phyloP scores from a whole-genome alignment of 2,797 vertebrate genomes.

The Gorsachius magnificus region DNA sequence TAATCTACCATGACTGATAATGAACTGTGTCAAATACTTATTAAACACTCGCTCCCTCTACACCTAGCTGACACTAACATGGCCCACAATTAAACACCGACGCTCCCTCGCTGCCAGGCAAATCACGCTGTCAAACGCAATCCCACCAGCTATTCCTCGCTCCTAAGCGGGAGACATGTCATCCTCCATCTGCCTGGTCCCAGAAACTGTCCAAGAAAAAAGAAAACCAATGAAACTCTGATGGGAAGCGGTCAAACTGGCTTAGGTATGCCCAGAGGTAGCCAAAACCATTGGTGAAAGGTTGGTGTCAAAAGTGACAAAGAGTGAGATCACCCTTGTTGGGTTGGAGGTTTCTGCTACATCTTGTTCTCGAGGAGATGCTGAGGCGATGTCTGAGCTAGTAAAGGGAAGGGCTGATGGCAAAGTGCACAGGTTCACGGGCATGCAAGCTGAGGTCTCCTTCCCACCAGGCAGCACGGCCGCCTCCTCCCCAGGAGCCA shows the following conservation, averaged over 20 bases:
- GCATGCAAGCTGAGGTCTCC: fast-evolving
- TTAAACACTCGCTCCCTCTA: slow-evolving; percentile 14
- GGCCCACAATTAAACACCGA: background rate
- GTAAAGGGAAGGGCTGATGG: background rate
- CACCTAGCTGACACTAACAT: slow-evolving; percentile 32
- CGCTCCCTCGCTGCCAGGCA: background rate
- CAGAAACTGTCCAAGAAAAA: background rate
- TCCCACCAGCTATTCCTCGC: background rate
- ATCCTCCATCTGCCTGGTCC: background rate
- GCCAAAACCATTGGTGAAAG: background rate
- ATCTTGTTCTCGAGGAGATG: fast-evolving
- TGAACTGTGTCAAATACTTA: slow-evolving; percentile 43
- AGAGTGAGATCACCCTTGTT: background rate
- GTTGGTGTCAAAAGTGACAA: background rate
- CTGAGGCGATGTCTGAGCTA: fast-evolving
- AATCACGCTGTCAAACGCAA: background rate
- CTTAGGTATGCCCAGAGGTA: background rate
- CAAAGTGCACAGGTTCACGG: background rate
- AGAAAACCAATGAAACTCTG: background rate
- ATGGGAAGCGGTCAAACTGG: background rate
- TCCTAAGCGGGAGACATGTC: background rate
- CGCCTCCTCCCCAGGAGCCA: fast-evolving
- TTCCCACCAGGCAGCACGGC: background rate
- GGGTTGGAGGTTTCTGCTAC: background rate
- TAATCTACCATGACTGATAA: slow-evolving; percentile 57